Percentiles rank a stretch among this genome's conserved stretches.
Conservation (phyloP, 2,888 invertebrate species). For the Yponomeuta sedellus region DNA sequence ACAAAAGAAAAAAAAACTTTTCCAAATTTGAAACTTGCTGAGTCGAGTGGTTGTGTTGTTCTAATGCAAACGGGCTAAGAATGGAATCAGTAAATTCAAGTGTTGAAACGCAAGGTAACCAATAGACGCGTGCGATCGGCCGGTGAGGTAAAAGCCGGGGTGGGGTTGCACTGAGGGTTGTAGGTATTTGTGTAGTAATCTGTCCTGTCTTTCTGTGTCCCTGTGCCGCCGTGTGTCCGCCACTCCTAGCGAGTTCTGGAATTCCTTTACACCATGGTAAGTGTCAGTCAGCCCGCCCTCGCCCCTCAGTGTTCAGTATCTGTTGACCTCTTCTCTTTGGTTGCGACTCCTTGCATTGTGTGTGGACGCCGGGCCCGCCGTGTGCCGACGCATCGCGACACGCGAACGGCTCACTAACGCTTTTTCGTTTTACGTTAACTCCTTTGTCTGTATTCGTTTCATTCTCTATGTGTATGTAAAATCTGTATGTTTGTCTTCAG, state of each 20-base stretch:
- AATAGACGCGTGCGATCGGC: conserved; percentile 68
- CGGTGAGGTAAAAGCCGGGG: conserved; percentile 67
- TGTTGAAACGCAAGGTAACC: conserved; percentile 75
- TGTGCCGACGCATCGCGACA: conserved; percentile 56
- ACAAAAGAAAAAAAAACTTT: conserved; percentile 20
- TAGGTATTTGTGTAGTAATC: conserved; percentile 79
- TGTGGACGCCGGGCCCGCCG: conserved; percentile 60
- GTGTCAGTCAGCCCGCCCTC: conserved; percentile 83
- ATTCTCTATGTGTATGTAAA: conserved; percentile 78
- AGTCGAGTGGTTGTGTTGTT: conserved; percentile 60
- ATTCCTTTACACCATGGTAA: conserved; percentile 99
- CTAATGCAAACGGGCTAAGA: conserved; percentile 74
- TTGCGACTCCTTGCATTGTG: conserved; percentile 75
- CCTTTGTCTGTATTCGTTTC: conserved; percentile 76
- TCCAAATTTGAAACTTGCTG: conserved; percentile 23
- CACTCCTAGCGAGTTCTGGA: conserved; percentile 97
- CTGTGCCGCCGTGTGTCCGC: conserved; percentile 82
- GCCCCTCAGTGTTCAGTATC: conserved; percentile 77
- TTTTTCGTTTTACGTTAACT: conserved; percentile 70
- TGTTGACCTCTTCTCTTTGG: conserved; percentile 74
- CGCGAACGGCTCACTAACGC: conserved; percentile 66
- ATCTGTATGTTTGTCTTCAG: conserved; percentile 76
- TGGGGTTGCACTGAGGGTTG: conserved; percentile 76
- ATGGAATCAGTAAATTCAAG: conserved; percentile 45
- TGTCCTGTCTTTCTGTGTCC: conserved; percentile 82